Percentiles rank a stretch among this genome's conserved stretches.
Evolutionary conservation across 1,140 invertebrate species (phyloP).

Genomic region (Pantala flavescens): DNA sequence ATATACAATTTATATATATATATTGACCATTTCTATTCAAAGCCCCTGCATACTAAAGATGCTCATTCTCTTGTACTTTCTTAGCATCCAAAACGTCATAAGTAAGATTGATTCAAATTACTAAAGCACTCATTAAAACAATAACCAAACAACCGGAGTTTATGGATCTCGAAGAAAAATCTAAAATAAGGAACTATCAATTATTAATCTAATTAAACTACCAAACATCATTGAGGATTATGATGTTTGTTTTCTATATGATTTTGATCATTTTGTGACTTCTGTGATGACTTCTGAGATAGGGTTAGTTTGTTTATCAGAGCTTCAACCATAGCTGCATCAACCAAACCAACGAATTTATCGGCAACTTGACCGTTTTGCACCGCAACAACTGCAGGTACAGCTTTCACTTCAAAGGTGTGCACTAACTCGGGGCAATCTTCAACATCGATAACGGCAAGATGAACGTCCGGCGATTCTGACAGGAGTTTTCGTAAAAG

Average conservation of each 20-base stretch:
- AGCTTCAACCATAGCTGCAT: conserved; percentile 70
- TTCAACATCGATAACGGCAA: conserved; percentile 90
- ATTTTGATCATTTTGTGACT: not conserved
- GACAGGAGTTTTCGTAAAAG: conserved; percentile 74
- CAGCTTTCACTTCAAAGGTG: conserved; percentile 76
- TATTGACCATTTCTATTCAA: too few relatives aligned
- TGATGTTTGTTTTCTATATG: not conserved
- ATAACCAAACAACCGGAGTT: too few relatives aligned
- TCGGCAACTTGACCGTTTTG: conserved; percentile 80
- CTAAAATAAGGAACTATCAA: not conserved
- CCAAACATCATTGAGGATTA: not conserved
- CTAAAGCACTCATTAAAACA: too few relatives aligned
- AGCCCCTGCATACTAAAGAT: too few relatives aligned
- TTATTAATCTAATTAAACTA: not conserved
- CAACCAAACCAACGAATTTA: conserved; percentile 84
- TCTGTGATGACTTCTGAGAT: conserved; percentile 12
- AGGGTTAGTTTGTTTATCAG: conserved; percentile 63
- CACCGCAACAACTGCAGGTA: conserved; percentile 82
- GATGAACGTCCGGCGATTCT: conserved; percentile 62
- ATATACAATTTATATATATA: too few relatives aligned
- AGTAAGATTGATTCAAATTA: too few relatives aligned
- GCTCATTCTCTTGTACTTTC: too few relatives aligned
- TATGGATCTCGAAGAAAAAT: too few relatives aligned
- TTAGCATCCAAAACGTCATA: too few relatives aligned
- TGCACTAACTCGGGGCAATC: conserved; percentile 71